Conservation (phyloP, 2,888 invertebrate genomes). For the Protodeltote pygarga region DNA sequence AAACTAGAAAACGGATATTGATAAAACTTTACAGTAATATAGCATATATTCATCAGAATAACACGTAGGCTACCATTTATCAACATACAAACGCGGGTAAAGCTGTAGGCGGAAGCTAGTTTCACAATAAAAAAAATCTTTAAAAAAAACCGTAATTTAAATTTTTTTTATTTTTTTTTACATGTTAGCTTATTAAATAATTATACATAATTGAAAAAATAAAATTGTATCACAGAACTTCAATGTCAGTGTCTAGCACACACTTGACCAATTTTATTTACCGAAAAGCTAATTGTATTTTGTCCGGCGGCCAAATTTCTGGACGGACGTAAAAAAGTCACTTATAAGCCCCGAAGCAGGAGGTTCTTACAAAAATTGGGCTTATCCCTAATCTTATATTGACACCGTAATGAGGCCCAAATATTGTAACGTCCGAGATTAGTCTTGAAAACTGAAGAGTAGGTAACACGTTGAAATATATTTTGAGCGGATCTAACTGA, state of each 20-base stretch:
- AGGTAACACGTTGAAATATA: not conserved
- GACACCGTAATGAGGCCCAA: conserved; percentile 85
- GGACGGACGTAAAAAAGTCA: conserved; percentile 71
- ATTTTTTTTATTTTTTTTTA: too few relatives aligned
- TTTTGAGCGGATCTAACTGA: not conserved
- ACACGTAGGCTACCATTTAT: too few relatives aligned
- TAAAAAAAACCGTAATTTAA: too few relatives aligned
- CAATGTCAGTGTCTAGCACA: not conserved
- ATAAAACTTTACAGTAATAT: too few relatives aligned
- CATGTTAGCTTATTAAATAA: too few relatives aligned
- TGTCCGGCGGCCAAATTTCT: conserved; percentile 79
- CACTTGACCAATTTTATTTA: conserved; percentile 40
- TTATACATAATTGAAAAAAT: not conserved
- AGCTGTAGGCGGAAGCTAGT: too few relatives aligned
- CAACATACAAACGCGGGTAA: too few relatives aligned
- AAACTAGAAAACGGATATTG: too few relatives aligned
- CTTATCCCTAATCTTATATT: conserved; percentile 86
- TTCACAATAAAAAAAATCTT: too few relatives aligned
- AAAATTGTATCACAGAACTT: conserved; percentile 23
- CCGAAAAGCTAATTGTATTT: conserved; percentile 61
- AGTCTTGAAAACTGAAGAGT: conserved; percentile 37
- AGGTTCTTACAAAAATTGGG: conserved; percentile 74
- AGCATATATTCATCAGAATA: too few relatives aligned
- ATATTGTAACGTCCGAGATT: conserved; percentile 74
- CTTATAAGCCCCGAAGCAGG: conserved; percentile 63